phyloP scores from a whole-genome alignment of 2,888 invertebrate species.

The Trimorus sp. region DNA sequence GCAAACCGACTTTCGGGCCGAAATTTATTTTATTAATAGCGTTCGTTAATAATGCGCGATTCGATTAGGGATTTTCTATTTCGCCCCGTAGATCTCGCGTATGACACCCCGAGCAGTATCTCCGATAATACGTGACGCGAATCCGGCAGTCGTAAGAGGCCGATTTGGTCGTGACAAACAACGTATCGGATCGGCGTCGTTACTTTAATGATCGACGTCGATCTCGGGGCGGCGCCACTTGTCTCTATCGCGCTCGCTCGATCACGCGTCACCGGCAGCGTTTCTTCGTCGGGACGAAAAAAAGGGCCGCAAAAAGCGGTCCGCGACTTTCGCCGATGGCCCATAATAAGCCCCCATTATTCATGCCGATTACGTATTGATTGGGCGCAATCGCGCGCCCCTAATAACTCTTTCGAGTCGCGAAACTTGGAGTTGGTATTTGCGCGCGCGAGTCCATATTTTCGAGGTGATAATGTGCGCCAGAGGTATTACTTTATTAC shows the following conservation, averaged over 20 bases:
- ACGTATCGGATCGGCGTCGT: constrained; percentile 62
- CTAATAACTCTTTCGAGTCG: constrained; percentile 49
- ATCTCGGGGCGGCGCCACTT: constrained; percentile 50
- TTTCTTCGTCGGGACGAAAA: constrained; percentile 11
- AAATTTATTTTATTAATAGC: constrained; percentile 50
- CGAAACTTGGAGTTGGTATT: constrained; percentile 26
- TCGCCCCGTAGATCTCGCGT: constrained; percentile 41
- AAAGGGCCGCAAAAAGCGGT: too few relatives aligned
- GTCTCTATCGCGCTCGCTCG: constrained; percentile 51
- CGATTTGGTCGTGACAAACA: constrained; percentile 60
- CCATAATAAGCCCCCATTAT: constrained; percentile 33
- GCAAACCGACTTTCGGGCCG: constrained; percentile 22
- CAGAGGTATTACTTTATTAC: constrained; percentile 49
- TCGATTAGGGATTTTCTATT: constrained; percentile 60
- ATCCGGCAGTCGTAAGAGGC: constrained; percentile 55
- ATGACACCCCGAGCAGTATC: constrained; percentile 57
- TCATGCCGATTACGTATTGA: constrained; percentile 53
- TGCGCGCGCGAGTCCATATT: constrained; percentile 31
- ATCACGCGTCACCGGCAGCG: constrained; percentile 44
- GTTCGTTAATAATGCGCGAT: constrained; percentile 36
- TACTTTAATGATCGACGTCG: constrained; percentile 63
- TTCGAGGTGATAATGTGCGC: constrained; percentile 43
- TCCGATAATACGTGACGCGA: constrained; percentile 63
- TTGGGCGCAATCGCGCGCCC: constrained; percentile 30
- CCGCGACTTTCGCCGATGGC: too few relatives aligned